Percentiles rank a stretch among this genome's conserved stretches.
These are phyloP conservation scores for Prunella himalayana DNA, from an alignment of 2,113 vertebrate species.

Conservation along the genomic window DNA sequence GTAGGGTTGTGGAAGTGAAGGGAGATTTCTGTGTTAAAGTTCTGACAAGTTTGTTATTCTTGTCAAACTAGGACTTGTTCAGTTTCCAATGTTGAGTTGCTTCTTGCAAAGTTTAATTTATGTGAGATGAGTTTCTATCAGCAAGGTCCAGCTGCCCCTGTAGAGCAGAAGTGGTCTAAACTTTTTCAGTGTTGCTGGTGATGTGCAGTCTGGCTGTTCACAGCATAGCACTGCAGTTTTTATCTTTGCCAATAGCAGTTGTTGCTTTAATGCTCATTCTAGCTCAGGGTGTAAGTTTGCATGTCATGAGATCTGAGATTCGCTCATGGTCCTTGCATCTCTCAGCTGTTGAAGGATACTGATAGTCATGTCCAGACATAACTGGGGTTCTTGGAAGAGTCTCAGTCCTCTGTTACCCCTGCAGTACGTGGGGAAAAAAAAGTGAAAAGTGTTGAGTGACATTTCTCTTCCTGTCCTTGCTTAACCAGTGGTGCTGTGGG, in stretches of 20 bases:
- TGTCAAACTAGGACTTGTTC: background rate
- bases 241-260: background rate
- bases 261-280: background rate
- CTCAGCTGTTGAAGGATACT: background rate
- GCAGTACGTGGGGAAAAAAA: fast-evolving
- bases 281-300: background rate
- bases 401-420: background rate
- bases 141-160: background rate
- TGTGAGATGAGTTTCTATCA: background rate
- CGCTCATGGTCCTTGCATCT: fast-evolving
- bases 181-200: background rate
- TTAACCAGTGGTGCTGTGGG: background rate
- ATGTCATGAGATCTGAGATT: background rate
- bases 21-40: background rate
- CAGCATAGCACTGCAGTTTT: background rate
- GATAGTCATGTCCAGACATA: background rate
- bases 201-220: background rate
- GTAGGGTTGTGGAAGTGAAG: background rate
- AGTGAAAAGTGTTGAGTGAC: background rate
- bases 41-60: background rate
- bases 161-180: background rate
- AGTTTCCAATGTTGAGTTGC: background rate
- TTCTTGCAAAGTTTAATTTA: background rate
- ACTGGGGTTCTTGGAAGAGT: background rate
- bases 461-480: background rate